Conservation (phyloP, 2,797 vertebrate species). For the Galaxias olidus region DNA sequence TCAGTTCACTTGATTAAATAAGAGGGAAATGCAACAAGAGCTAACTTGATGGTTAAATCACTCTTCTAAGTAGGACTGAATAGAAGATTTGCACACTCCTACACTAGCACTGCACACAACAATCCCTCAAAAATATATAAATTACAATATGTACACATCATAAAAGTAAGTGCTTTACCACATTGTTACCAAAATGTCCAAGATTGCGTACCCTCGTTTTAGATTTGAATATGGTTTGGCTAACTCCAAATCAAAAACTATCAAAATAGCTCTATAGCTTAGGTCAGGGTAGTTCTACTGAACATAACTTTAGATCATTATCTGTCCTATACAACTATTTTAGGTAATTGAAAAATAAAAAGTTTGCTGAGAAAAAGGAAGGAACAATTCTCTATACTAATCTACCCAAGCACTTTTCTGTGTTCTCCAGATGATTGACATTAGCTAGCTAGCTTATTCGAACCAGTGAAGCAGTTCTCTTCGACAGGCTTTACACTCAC, state of each 20-base stretch:
- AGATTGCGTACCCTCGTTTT: constrained; percentile 47
- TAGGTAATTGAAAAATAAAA: too few species aligned
- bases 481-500: too few species aligned
- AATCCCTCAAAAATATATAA: constrained; percentile 74
- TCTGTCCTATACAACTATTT: too few species aligned
- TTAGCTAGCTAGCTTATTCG: neutral
- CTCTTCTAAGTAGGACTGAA: constrained; percentile 17
- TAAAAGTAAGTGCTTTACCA: constrained; percentile 30
- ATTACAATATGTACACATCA: constrained; percentile 80
- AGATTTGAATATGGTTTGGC: constrained; percentile 17
- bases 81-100: constrained; percentile 6
- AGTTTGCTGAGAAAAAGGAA: too few species aligned
- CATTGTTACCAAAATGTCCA: too few species aligned
- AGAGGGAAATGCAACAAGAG: too few species aligned
- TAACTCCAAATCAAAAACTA: neutral
- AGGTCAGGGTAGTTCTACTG: too few species aligned
- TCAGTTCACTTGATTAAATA: constrained; percentile 23
- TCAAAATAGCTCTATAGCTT: neutral
- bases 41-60: constrained; percentile 13
- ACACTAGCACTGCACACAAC: constrained; percentile 34
- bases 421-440: constrained; percentile 5
- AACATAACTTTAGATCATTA: too few species aligned
- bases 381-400: neutral
- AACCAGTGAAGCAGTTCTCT: too few species aligned
- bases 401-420: neutral